Percentiles rank a stretch among this genome's conserved stretches.
These are phyloP conservation scores for Rhyacophila evoluta DNA, from an alignment of 2,888 invertebrate genomes.

Conservation along the genomic window DNA sequence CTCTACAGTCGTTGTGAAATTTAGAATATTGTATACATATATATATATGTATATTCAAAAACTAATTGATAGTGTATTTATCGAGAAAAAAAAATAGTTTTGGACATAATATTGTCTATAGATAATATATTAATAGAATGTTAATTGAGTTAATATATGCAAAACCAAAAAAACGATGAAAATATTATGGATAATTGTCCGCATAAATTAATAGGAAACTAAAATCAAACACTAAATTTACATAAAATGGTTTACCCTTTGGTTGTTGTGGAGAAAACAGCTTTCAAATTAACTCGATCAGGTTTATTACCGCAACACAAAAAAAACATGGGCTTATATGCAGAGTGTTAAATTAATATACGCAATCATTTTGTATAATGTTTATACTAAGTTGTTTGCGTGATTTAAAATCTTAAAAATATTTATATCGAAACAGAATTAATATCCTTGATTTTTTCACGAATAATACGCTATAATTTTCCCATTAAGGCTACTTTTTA, in stretches of 20 bases:
- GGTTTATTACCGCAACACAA: neutral
- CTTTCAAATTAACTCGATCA: neutral
- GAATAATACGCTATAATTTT: neutral
- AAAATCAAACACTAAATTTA: neutral
- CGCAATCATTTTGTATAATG: neutral
- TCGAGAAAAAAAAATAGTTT: too few species aligned
- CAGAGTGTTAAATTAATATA: neutral
- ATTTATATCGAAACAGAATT: neutral
- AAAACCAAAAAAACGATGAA: too few species aligned
- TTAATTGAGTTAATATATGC: too few species aligned
- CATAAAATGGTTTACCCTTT: neutral
- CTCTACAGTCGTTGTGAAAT: too few species aligned
- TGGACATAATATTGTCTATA: too few species aligned
- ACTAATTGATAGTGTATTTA: too few species aligned
- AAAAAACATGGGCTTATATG: neutral
- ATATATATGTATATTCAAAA: too few species aligned
- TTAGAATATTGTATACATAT: too few species aligned
- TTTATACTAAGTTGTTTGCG: neutral
- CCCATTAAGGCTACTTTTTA: neutral
- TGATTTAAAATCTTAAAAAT: neutral
- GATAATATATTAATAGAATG: too few species aligned
- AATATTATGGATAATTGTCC: too few species aligned
- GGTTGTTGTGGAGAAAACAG: neutral
- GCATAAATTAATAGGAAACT: too few species aligned
- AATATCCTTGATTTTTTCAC: neutral